Base-by-base conservation (phyloP, 2,797 vertebrate species). In the Betta splendens region DNA sequence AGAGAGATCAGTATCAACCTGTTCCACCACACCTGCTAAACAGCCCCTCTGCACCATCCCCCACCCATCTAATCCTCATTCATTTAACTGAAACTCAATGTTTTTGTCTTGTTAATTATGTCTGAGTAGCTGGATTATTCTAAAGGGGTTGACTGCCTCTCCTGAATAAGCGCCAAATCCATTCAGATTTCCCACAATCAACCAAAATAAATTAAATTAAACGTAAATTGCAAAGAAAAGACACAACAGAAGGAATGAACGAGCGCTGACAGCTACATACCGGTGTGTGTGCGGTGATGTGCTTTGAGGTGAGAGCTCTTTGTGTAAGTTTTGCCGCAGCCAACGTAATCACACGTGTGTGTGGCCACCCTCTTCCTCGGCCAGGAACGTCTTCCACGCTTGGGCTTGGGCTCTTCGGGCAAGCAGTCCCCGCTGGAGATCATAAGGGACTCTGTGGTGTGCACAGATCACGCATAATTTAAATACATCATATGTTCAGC, bases 241-340 rank as follows among this genome's bases (percentile, higher is more conserved):
- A 13, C 17, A 20, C 18, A 35, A 7, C 8, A 9, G n/a, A 23
- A 48, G 3, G 5, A 7, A 23, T 16, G 15, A 40, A 12, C 29
- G 39, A 20, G 23, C 7, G 7, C 31, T 3, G 7, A 40, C 18
- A 23, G 48, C 15, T 17, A 26, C 69, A 4, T 79, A 99, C 98
- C 98, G 95, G 98, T 99, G 91, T 99, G 98, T 7, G 98, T 99
- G 78, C 98, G 93, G 80, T 98, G 93, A 69, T 99, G 98, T 0
- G 98, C 97, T 85, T 99, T 99, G 69, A 99, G 94, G 83, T 99
- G 98, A 26, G 98, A 99, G 81, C 98, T 99, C 89, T 99, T 99
- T 15, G 98, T 99, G 82, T 99, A 99, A 0, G 98, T 99, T 87
- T 98, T 99, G 36, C 97, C 98, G 1, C 98, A 99, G 76, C 97